Evolutionary conservation across 2,888 invertebrate genomes (phyloP).

Genomic region (Drosophila quinaria): DNA sequence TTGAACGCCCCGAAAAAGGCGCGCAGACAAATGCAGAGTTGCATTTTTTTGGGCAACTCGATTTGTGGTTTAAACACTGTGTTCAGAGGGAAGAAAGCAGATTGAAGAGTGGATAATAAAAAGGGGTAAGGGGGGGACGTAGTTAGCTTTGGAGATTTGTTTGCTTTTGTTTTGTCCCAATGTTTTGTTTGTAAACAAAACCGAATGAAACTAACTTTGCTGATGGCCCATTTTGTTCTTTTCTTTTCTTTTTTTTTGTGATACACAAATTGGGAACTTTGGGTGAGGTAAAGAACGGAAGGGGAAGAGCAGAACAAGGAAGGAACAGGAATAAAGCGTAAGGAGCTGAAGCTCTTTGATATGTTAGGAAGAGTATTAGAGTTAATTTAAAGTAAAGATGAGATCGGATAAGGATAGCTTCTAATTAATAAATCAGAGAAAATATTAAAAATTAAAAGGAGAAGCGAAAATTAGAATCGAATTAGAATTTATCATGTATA

Average conservation of each 20-base stretch:
- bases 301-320: background rate
- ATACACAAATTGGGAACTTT: background rate
- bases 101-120: too few species aligned
- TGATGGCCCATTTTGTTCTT: constrained; percentile 61
- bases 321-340: background rate
- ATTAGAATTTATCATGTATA: too few species aligned
- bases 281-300: constrained; percentile 3
- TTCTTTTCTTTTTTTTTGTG: constrained; percentile 1
- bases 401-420: background rate
- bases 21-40: constrained; percentile 76
- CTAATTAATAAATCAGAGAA: background rate
- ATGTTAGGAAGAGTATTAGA: background rate
- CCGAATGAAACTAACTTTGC: constrained; percentile 62
- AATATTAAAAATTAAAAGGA: accelerated
- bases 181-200: constrained; percentile 55
- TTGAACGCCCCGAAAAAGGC: constrained; percentile 62
- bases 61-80: constrained; percentile 10
- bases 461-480: background rate
- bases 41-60: constrained; percentile 59
- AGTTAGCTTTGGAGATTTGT: constrained; percentile 60
- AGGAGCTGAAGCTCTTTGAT: background rate
- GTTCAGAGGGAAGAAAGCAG: background rate
- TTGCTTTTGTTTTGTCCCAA: constrained; percentile 59
- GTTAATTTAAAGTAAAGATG: too few species aligned
- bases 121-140: background rate